Percentiles rank a stretch among this genome's conserved stretches.
phyloP scores from a whole-genome alignment of 2,113 vertebrate genomes.

The Pardalotus punctatus region DNA sequence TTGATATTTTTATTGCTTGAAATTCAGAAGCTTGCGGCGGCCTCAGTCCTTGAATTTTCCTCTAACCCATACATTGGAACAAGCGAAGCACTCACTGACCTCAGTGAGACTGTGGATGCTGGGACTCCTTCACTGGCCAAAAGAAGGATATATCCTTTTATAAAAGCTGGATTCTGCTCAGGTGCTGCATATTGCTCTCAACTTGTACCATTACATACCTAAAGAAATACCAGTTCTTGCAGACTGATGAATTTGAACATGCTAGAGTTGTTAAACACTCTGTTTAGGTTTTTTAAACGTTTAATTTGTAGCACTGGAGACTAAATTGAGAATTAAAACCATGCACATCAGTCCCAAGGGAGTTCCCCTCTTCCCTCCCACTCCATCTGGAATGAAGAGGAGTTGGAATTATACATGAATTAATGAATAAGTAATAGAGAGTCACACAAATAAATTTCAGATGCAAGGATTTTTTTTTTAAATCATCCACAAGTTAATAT shows the following conservation, averaged over 20 bases:
- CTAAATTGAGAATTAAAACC: constrained; percentile 57
- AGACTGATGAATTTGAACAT: background rate
- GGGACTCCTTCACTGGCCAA: background rate
- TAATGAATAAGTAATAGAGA: constrained; percentile 62
- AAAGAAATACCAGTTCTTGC: background rate
- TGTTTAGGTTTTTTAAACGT: constrained; percentile 46
- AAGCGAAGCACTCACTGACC: background rate
- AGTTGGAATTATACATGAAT: constrained; percentile 45
- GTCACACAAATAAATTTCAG: constrained; percentile 37
- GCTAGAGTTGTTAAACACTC: background rate
- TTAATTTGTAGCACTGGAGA: constrained; percentile 34
- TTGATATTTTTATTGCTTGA: background rate
- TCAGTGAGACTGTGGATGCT: fast-evolving
- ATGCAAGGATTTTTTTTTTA: background rate
- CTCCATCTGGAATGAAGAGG: constrained; percentile 56
- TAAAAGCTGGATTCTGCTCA: background rate
- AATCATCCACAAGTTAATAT: constrained; percentile 67
- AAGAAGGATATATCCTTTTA: fast-evolving
- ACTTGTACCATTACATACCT: background rate
- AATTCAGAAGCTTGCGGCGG: background rate
- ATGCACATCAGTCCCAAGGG: constrained; percentile 3
- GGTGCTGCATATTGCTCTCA: background rate
- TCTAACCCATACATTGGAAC: fast-evolving
- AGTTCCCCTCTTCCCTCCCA: background rate
- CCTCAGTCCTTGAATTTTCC: background rate